Percentiles rank a stretch among this genome's conserved stretches.
Conservation (phyloP, 2,113 vertebrate species). For the Anarhynchus alexandrinus region DNA sequence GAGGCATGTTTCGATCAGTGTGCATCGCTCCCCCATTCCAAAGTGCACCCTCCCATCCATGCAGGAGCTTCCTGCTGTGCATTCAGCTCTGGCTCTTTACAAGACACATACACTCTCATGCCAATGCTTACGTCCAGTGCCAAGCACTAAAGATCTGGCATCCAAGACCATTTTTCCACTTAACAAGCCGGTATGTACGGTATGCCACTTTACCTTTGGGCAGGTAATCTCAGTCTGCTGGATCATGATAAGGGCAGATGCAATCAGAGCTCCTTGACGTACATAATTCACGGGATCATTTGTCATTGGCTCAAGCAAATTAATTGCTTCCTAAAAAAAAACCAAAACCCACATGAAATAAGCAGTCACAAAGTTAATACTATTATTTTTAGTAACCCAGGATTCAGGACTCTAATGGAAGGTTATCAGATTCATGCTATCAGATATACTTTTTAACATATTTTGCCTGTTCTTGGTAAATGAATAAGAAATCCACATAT, state of each 20-base stretch:
- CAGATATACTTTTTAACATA: background rate
- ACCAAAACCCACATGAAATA: background rate
- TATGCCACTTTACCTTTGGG: slow-evolving; percentile 82
- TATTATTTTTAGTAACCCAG: background rate
- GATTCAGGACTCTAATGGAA: background rate
- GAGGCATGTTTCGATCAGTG: background rate
- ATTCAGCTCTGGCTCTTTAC: background rate
- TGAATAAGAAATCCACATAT: background rate
- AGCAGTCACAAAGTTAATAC: background rate
- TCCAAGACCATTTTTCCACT: background rate
- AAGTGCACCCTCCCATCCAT: background rate
- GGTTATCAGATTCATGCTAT: background rate
- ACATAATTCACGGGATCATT: slow-evolving; percentile 99
- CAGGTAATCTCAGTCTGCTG: slow-evolving; percentile 97
- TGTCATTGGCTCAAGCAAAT: slow-evolving; percentile 97
- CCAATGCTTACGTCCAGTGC: accelerated
- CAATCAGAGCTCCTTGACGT: slow-evolving; percentile 94
- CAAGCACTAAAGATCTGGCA: background rate
- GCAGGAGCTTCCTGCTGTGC: background rate
- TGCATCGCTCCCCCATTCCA: background rate
- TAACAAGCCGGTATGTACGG: background rate
- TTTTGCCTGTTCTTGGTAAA: background rate
- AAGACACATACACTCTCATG: background rate
- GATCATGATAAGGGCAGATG: slow-evolving; percentile 97
- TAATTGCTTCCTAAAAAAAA: slow-evolving; percentile 90